These are phyloP conservation scores for Pemphigus obesinymphae DNA, from an alignment of 1,140 invertebrate genomes.

Conservation along the genomic window DNA sequence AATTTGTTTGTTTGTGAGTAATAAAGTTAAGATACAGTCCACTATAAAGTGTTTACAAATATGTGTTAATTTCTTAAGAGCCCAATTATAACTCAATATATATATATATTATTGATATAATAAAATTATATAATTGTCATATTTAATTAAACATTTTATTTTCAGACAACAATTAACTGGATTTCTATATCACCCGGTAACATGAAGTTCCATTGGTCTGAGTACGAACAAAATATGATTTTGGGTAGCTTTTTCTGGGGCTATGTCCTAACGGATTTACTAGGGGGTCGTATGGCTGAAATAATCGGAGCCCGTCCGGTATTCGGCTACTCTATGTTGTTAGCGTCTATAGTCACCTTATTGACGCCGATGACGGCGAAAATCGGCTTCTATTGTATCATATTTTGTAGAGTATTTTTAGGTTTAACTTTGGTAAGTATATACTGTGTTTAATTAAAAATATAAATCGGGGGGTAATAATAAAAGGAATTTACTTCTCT, in stretches of 20 bases:
- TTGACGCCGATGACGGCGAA: slow-evolving; percentile 71
- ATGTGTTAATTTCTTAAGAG: too few relatives aligned
- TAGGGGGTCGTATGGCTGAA: slow-evolving; percentile 79
- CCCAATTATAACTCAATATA: too few relatives aligned
- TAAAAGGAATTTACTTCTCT: too few relatives aligned
- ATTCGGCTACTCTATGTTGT: slow-evolving; percentile 77
- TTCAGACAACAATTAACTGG: not conserved
- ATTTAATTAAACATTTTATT: not conserved
- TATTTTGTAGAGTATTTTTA: slow-evolving; percentile 61
- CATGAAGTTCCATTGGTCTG: slow-evolving; percentile 63
- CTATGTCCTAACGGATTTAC: slow-evolving; percentile 80
- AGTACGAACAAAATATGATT: slow-evolving; percentile 69
- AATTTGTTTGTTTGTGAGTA: too few relatives aligned
- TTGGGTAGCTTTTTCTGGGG: slow-evolving; percentile 87
- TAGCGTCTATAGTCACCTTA: slow-evolving; percentile 75
- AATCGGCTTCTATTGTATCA: slow-evolving; percentile 57
- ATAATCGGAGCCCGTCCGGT: slow-evolving; percentile 74
- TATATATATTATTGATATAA: too few relatives aligned
- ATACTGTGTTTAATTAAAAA: not conserved
- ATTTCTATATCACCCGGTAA: not conserved
- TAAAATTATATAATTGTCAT: too few relatives aligned
- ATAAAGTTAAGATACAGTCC: too few relatives aligned
- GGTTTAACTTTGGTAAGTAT: slow-evolving; percentile 64
- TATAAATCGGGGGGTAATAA: too few relatives aligned
- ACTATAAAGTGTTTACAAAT: too few relatives aligned